Evolutionary conservation across 2,797 vertebrate genomes (phyloP).

Genomic region (Sphenopsis melanotis): DNA sequence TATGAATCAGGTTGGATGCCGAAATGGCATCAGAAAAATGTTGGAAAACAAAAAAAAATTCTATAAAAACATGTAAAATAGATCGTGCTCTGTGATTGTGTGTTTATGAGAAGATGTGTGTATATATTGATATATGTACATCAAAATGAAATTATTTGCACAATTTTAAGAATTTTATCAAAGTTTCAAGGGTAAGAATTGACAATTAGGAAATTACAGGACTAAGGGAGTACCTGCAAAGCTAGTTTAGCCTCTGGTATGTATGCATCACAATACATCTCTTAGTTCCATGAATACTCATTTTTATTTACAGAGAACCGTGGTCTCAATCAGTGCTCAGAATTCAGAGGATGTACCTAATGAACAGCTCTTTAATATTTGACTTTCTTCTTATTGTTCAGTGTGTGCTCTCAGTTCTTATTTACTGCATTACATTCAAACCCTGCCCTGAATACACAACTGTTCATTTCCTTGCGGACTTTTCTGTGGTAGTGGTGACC

Average conservation of each 20-base stretch:
- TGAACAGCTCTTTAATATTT: background rate
- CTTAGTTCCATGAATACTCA: background rate
- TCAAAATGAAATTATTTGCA: background rate
- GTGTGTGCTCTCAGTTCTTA: background rate
- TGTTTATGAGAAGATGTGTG: background rate
- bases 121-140: background rate
- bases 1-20: background rate
- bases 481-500: background rate
- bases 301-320: background rate
- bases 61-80: background rate
- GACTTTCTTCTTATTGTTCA: background rate
- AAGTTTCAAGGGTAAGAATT: background rate
- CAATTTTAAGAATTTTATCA: background rate
- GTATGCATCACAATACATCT: background rate
- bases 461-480: background rate
- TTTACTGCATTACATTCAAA: background rate
- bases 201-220: background rate
- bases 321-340: background rate
- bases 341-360: background rate
- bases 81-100: background rate
- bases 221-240: background rate
- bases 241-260: background rate
- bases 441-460: background rate
- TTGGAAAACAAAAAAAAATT: rapidly evolving
- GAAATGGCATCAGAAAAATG: background rate